Conservation (phyloP, 1,140 invertebrate species). For the Cherax destructor region DNA sequence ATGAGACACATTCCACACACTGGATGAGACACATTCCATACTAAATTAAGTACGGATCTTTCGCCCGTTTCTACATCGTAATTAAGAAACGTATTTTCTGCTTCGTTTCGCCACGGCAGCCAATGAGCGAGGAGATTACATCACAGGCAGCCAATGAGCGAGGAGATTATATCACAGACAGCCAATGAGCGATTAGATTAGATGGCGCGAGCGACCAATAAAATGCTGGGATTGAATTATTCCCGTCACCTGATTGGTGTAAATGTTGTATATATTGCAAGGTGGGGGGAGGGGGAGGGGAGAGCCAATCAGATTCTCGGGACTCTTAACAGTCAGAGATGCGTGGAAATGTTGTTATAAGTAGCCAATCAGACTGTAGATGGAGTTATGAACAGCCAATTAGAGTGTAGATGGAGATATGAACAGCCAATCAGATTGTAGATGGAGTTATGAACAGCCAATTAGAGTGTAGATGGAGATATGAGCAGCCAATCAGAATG, state of each 20-base stretch:
- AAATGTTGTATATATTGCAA: too few relatives aligned
- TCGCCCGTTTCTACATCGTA: neutral
- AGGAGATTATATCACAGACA: neutral
- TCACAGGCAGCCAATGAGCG: neutral
- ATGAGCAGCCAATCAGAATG: neutral
- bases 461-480: neutral
- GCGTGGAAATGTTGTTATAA: too few relatives aligned
- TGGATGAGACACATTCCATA: neutral
- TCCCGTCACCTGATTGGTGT: too few relatives aligned
- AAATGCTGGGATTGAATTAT: too few relatives aligned
- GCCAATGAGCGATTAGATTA: too few relatives aligned
- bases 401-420: neutral
- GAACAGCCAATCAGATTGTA: neutral
- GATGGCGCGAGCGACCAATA: too few relatives aligned
- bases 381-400: neutral
- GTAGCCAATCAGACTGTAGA: too few relatives aligned
- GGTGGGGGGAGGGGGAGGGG: too few relatives aligned
- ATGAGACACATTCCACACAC: too few relatives aligned
- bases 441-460: neutral
- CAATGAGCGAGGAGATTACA: conserved; percentile 10
- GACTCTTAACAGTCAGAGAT: too few relatives aligned
- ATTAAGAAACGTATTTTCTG: conserved; percentile 2
- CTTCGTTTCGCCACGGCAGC: neutral
- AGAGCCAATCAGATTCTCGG: too few relatives aligned
- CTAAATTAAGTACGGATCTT: neutral